These are phyloP conservation scores for Sceloporus undulatus DNA, from an alignment of 2,113 vertebrate species.

Conservation along the genomic window DNA sequence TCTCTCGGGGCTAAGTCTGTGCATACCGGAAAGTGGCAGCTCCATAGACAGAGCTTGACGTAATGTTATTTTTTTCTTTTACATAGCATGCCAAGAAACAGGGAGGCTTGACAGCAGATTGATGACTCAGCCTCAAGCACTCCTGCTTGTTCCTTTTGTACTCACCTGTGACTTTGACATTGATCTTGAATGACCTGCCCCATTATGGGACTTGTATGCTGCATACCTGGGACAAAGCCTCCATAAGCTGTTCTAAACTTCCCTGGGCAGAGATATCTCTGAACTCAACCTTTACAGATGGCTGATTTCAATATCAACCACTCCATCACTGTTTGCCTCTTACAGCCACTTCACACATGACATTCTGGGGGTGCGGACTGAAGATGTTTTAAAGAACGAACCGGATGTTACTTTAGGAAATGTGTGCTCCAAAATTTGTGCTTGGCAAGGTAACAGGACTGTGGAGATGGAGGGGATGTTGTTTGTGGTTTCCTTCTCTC, in stretches of 20 bases:
- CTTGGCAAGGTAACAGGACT: not conserved
- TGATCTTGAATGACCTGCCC: not conserved
- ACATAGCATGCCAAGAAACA: fast-evolving
- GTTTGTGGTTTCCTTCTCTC: not conserved
- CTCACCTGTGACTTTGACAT: not conserved
- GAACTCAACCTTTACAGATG: fast-evolving
- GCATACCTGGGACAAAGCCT: not conserved
- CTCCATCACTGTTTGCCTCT: not conserved
- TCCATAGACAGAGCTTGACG: not conserved
- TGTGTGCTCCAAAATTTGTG: not conserved
- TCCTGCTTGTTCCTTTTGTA: fast-evolving
- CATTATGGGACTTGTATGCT: not conserved
- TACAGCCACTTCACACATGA: not conserved
- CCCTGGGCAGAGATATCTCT: fast-evolving
- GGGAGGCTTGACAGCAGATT: constrained; percentile 11
- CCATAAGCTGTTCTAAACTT: not conserved
- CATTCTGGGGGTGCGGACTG: not conserved
- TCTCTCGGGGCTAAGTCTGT: not conserved
- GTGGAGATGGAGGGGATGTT: no score
- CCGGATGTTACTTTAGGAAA: not conserved
- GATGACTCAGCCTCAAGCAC: fast-evolving
- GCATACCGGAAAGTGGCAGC: constrained; percentile 30
- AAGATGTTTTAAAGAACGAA: not conserved
- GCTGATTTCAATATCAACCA: not conserved
- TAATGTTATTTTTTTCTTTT: not conserved